Conservation (phyloP, 2,888 invertebrate genomes). For the Ptychoptera albimana region DNA sequence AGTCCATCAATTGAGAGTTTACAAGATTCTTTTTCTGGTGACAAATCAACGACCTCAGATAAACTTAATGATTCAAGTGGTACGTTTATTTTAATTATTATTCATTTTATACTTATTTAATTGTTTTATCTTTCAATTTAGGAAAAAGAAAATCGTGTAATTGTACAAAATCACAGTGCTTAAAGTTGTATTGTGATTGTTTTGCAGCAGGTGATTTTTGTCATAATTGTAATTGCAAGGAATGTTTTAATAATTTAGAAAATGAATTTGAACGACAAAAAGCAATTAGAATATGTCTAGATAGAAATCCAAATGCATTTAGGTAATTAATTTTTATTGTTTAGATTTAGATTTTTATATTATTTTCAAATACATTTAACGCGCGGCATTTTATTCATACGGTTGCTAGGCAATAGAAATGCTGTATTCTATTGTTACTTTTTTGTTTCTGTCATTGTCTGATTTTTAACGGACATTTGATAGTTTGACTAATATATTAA, state of each 20-base stretch:
- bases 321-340: slow-evolving; percentile 31
- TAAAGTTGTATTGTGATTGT: slow-evolving; percentile 98
- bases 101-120: too few relatives aligned
- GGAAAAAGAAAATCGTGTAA: slow-evolving; percentile 82
- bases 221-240: slow-evolving; percentile 92
- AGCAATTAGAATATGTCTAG: slow-evolving; percentile 87
- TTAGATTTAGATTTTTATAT: background rate
- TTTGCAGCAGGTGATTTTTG: slow-evolving; percentile 99
- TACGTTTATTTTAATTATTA: too few relatives aligned
- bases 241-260: slow-evolving; percentile 90
- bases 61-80: too few relatives aligned
- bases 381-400: background rate
- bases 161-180: slow-evolving; percentile 96
- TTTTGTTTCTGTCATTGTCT: background rate
- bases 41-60: too few relatives aligned
- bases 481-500: background rate
- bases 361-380: background rate
- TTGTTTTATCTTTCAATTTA: too few relatives aligned
- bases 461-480: background rate
- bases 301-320: slow-evolving; percentile 95
- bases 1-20: too few relatives aligned
- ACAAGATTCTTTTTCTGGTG: too few relatives aligned
- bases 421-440: background rate
- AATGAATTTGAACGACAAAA: slow-evolving; percentile 88
- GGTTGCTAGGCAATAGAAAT: background rate